Conservation (phyloP, 1,140 invertebrate species). For the Lordiphosa collinella region DNA sequence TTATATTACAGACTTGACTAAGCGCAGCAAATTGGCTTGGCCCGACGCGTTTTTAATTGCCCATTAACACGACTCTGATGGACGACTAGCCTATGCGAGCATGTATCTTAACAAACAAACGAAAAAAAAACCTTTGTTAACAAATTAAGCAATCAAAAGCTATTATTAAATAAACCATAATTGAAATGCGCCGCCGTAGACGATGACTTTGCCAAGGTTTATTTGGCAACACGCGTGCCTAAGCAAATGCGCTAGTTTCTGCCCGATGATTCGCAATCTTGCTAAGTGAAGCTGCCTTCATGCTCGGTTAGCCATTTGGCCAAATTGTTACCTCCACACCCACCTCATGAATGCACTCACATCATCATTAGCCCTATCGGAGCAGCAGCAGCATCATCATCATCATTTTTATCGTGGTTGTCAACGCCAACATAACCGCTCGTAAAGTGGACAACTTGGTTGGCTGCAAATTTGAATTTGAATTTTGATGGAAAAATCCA, state of each 20-base stretch:
- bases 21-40: slow-evolving; percentile 48
- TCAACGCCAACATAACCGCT: slow-evolving; percentile 36
- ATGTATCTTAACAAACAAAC: slow-evolving; percentile 1
- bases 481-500: slow-evolving; percentile 41
- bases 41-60: slow-evolving; percentile 48
- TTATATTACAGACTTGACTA: slow-evolving; percentile 10
- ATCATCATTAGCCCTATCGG: slow-evolving; percentile 47
- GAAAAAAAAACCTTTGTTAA: slow-evolving; percentile 59
- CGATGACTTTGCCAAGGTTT: slow-evolving; percentile 49
- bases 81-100: slow-evolving; percentile 14
- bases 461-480: slow-evolving; percentile 38
- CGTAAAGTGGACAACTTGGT: slow-evolving; percentile 54
- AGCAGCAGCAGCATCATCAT: slow-evolving; percentile 23
- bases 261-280: slow-evolving; percentile 48
- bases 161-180: slow-evolving; percentile 67
- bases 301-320: slow-evolving; percentile 58
- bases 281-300: slow-evolving; percentile 71
- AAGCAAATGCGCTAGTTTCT: slow-evolving; percentile 15
- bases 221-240: slow-evolving; percentile 40
- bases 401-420: slow-evolving; percentile 30
- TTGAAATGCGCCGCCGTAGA: slow-evolving; percentile 55
- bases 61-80: slow-evolving; percentile 57
- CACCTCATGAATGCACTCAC: slow-evolving; percentile 12
- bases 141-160: slow-evolving; percentile 64
- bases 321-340: slow-evolving; percentile 33